These are phyloP conservation scores for Conistra vaccinii DNA, from an alignment of 2,888 invertebrate genomes.

Conservation along the genomic window DNA sequence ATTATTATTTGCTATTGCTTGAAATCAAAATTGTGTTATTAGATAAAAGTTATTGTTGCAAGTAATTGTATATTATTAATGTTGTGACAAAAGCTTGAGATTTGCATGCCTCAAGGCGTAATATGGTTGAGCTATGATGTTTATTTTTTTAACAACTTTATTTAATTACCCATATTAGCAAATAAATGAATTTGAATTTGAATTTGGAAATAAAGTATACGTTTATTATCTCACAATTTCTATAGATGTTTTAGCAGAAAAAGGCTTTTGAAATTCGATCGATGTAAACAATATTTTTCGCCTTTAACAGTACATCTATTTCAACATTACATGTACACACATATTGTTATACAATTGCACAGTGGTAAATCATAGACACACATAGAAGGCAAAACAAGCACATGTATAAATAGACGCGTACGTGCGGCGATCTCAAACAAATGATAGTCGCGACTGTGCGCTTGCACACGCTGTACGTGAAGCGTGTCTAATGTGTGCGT, in stretches of 20 bases:
- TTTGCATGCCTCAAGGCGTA: too few species aligned
- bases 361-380: not conserved
- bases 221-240: not conserved
- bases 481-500: not conserved
- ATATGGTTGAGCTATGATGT: too few species aligned
- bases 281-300: not conserved
- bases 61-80: too few species aligned
- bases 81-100: too few species aligned
- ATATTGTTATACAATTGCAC: not conserved
- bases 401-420: not conserved
- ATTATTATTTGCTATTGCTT: too few species aligned
- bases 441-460: not conserved
- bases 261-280: not conserved
- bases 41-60: too few species aligned
- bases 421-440: not conserved
- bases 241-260: not conserved
- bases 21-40: too few species aligned
- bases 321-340: not conserved
- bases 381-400: not conserved
- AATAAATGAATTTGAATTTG: too few species aligned
- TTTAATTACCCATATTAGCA: too few species aligned
- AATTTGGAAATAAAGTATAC: not conserved
- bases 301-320: not conserved
- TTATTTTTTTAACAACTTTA: too few species aligned
- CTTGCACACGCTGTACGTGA: not conserved